Base-by-base conservation (phyloP, 2,797 vertebrate species). In the Muraenolepis orangiensis region DNA sequence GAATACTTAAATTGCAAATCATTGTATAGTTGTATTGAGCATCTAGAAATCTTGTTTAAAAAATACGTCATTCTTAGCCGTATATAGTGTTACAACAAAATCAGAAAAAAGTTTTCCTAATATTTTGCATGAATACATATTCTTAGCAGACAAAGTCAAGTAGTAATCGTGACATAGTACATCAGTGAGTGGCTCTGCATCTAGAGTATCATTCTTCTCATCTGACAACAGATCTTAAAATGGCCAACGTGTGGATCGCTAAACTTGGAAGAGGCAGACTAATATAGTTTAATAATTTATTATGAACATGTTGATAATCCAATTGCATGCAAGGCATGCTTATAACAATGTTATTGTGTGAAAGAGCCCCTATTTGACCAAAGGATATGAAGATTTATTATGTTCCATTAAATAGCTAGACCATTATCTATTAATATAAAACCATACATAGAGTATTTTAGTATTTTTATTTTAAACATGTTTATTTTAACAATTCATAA, bases 401-500 rank as follows among this genome's bases (percentile, higher is more conserved):
- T 64, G 23, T 28, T n/a, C 57, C 23, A 13, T 26, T 64, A 64
- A 23, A 26, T n/a, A 57, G 20, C 51, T 57, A 64, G 23, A 64
- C 57, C 4, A 51, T 51, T 11, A 64, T 26, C 57, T 61, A 0
- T 12, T 11, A 3, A 72, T 18, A 74, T 16, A 38, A 30, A 36
- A 78, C 28, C 51, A 78, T 76, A n/a, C 70, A 32, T 23, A 72
- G 36, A 70, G 42, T 80, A 75, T 82, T 77, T n/a, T n/a, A n/a
- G n/a, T n/a, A n/a, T n/a, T n/a, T n/a, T n/a, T n/a, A n/a, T n/a
- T n/a, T 85, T 80, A 72, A 86, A 87, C 69, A 85, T 74, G 61
- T 87, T 90, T 90, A 87, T 86, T 90, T 87, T 81, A 29, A 29
- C 14, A 6, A 29, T 30, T 67, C 6, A 79, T 84, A 87, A 85